These are phyloP conservation scores for Trachythela sp. DNA, from an alignment of 64 coral and sea anemone species.

Conservation along the genomic window DNA sequence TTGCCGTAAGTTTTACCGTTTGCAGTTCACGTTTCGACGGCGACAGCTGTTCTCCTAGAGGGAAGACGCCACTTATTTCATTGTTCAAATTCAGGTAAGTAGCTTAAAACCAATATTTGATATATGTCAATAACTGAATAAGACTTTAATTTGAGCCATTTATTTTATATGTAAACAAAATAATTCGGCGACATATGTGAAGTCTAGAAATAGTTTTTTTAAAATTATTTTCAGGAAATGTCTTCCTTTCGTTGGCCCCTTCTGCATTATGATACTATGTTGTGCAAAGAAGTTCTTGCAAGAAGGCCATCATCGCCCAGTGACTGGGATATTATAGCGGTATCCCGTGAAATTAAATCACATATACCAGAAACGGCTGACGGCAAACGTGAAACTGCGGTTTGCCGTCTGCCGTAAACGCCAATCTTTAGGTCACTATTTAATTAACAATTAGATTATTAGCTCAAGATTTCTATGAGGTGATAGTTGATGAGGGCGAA, in stretches of 20 bases:
- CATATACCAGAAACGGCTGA: no score
- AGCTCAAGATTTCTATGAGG: no score
- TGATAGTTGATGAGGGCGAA: no score
- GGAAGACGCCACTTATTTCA: background rate
- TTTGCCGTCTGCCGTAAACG: no score
- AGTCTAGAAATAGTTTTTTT: background rate
- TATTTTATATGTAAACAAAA: no score
- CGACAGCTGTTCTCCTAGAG: background rate
- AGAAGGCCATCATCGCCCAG: slow-evolving; percentile 6
- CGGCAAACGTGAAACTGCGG: no score
- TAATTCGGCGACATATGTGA: background rate
- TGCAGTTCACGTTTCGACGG: background rate
- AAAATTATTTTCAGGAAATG: background rate
- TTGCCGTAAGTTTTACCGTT: background rate
- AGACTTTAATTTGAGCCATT: no score
- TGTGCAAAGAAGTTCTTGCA: slow-evolving; percentile 17
- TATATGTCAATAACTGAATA: background rate
- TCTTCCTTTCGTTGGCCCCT: background rate
- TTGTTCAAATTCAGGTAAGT: background rate
- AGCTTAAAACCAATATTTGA: background rate
- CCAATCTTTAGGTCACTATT: no score
- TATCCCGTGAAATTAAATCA: no score
- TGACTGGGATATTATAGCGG: background rate
- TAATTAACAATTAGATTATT: no score
- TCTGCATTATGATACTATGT: background rate